These are phyloP conservation scores for Erpobdella octoculata DNA, from an alignment of 2,888 invertebrate species.

Conservation along the genomic window DNA sequence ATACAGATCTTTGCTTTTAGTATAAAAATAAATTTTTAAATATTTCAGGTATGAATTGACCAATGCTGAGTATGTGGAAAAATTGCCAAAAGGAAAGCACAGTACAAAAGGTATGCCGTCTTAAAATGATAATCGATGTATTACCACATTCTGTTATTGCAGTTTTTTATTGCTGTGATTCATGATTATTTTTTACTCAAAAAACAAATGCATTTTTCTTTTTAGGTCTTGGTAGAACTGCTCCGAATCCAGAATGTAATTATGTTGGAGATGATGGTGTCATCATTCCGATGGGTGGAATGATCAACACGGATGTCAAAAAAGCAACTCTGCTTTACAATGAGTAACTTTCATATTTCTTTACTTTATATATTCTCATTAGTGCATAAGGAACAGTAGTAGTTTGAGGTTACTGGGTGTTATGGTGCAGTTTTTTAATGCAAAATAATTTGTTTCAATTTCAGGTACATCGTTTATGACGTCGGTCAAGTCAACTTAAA, in stretches of 20 bases:
- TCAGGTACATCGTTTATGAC: constrained; percentile 75
- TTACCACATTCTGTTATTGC: neutral
- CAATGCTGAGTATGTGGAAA: constrained; percentile 65
- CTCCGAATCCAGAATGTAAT: constrained; percentile 67
- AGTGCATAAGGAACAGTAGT: neutral
- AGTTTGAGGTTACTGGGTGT: neutral
- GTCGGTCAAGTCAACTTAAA: constrained; percentile 83
- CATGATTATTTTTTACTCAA: no score
- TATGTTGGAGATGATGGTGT: constrained; percentile 60
- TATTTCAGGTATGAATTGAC: constrained; percentile 65
- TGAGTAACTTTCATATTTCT: constrained; percentile 69
- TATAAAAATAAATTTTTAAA: neutral
- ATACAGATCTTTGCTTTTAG: no score
- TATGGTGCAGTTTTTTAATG: neutral
- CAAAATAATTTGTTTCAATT: constrained; percentile 21
- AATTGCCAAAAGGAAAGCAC: constrained; percentile 73
- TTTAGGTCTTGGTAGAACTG: constrained; percentile 65
- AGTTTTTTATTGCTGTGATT: neutral
- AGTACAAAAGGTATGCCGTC: constrained; percentile 67
- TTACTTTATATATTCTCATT: neutral
- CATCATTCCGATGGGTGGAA: constrained; percentile 51
- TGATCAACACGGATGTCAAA: constrained; percentile 37
- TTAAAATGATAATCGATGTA: neutral
- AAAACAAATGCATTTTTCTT: neutral
- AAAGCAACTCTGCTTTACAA: constrained; percentile 71